These are phyloP conservation scores for Actinia equina DNA, from an alignment of 64 coral and sea anemone genomes.

Conservation along the genomic window DNA sequence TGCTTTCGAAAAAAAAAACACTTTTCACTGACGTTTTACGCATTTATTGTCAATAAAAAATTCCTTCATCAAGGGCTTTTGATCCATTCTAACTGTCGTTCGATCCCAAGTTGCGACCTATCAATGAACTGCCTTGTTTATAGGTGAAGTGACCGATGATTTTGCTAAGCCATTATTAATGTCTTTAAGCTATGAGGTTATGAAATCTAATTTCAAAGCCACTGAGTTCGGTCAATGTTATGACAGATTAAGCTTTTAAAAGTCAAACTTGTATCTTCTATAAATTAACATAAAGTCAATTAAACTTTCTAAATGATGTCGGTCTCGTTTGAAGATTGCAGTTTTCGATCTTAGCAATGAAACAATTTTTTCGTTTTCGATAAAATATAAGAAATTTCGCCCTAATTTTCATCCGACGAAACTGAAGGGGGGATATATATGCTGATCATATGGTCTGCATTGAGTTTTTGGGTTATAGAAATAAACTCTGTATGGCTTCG, in stretches of 20 bases:
- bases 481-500: background rate
- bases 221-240: conserved; percentile 9
- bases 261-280: conserved; percentile 25
- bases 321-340: conserved; percentile 30
- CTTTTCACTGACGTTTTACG: background rate
- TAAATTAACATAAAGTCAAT: conserved; percentile 40
- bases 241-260: conserved; percentile 28
- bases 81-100: background rate
- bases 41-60: background rate
- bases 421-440: background rate
- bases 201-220: conserved; percentile 31
- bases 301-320: conserved; percentile 29
- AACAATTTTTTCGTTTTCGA: conserved; percentile 18
- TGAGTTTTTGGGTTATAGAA: background rate
- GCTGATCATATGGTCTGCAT: too few species aligned
- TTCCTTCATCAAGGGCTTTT: background rate
- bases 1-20: background rate
- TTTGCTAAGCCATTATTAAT: conserved; percentile 21
- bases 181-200: conserved; percentile 8
- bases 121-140: conserved; percentile 7
- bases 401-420: background rate
- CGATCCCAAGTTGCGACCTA: background rate
- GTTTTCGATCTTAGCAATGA: conserved; percentile 6
- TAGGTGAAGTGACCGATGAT: conserved; percentile 18
- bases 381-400: conserved; percentile 6